phyloP scores from a whole-genome alignment of 1,140 invertebrate genomes.

The Ylistrum balloti region DNA sequence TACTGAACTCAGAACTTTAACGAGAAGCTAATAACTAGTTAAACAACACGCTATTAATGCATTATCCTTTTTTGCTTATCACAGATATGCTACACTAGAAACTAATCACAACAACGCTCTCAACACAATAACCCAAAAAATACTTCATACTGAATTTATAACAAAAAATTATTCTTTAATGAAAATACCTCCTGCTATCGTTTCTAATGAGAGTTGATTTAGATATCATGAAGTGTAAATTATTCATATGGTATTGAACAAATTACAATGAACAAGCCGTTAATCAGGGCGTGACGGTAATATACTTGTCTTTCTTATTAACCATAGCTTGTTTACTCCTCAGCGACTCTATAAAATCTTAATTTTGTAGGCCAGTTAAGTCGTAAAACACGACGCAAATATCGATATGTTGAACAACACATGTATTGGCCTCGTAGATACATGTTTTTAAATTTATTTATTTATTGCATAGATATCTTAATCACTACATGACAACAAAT shows the following conservation, averaged over 20 bases:
- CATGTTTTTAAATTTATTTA: no score
- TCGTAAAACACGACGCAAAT: neutral
- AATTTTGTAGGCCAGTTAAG: neutral
- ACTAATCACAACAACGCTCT: no score
- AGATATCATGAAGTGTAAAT: neutral
- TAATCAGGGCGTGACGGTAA: neutral
- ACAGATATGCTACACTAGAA: no score
- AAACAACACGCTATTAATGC: no score
- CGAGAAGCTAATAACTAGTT: no score
- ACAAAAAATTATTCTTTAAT: neutral
- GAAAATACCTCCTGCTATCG: constrained; percentile 6
- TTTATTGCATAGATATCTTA: neutral
- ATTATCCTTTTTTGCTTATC: no score
- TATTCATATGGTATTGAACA: neutral
- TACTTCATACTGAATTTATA: no score
- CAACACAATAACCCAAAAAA: no score
- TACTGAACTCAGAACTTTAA: no score
- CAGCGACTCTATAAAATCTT: neutral
- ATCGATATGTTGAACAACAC: neutral
- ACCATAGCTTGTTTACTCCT: neutral
- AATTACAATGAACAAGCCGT: neutral
- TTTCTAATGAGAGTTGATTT: neutral
- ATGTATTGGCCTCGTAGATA: neutral
- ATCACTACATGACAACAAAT: no score
- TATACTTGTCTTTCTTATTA: neutral